phyloP scores from a whole-genome alignment of 1,140 invertebrate genomes.

The Aphelinus atriplicis region DNA sequence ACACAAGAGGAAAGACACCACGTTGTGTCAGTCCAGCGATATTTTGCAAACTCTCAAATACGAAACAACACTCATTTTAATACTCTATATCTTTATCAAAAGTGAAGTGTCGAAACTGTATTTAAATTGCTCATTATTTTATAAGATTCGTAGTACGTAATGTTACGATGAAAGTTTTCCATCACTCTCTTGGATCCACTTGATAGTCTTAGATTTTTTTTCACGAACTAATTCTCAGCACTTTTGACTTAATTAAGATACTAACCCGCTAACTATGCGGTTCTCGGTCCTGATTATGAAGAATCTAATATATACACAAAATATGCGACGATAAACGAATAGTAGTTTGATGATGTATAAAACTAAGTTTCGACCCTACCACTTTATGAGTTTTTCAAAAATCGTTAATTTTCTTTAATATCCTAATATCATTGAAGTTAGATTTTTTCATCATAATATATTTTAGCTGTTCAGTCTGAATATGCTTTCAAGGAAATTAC shows the following conservation, averaged over 20 bases:
- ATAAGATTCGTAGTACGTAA: too few relatives aligned
- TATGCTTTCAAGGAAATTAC: not conserved
- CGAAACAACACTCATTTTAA: constrained; percentile 18
- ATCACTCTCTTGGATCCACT: too few relatives aligned
- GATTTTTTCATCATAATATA: not conserved
- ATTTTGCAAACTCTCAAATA: not conserved
- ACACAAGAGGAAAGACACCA: constrained; percentile 60
- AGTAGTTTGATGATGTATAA: not conserved
- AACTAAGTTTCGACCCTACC: constrained; percentile 25
- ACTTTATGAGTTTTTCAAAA: constrained; percentile 6
- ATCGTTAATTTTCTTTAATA: not conserved
- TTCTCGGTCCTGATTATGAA: too few relatives aligned
- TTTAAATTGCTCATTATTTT: not conserved
- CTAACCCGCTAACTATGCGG: too few relatives aligned
- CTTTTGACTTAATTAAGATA: too few relatives aligned
- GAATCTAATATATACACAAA: too few relatives aligned
- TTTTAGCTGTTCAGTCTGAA: constrained; percentile 16
- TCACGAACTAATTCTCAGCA: too few relatives aligned
- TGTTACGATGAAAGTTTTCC: too few relatives aligned
- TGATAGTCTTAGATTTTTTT: too few relatives aligned
- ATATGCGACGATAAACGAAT: too few relatives aligned
- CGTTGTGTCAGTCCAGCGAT: constrained; percentile 27
- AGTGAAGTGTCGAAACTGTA: constrained; percentile 30
- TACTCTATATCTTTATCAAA: not conserved
- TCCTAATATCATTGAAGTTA: constrained; percentile 1